Conservation (phyloP, 2,113 vertebrate genomes). For the Bubo bubo region DNA sequence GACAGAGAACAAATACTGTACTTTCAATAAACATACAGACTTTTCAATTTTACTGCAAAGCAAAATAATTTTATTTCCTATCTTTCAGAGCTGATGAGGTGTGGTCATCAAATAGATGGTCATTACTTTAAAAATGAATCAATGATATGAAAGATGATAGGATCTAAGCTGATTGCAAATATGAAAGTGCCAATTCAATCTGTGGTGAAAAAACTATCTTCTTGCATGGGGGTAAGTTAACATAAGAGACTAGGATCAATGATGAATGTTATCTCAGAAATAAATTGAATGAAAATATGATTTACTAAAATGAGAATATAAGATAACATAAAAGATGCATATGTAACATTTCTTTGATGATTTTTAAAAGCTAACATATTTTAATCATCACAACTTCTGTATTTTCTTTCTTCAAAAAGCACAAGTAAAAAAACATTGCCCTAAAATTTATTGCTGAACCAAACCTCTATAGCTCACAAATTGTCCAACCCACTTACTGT, state of each 20-base stretch:
- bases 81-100: not conserved
- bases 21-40: not conserved
- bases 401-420: not conserved
- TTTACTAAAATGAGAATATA: not conserved
- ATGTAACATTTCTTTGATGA: not conserved
- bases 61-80: not conserved
- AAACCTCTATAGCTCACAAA: not conserved
- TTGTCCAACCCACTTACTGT: not conserved
- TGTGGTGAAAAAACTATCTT: not conserved
- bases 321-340: not conserved
- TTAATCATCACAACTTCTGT: not conserved
- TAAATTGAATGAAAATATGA: not conserved
- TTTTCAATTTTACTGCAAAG: not conserved
- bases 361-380: not conserved
- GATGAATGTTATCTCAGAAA: not conserved
- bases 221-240: not conserved
- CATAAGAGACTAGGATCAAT: not conserved
- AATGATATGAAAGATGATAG: not conserved
- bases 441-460: not conserved
- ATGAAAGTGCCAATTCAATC: not conserved
- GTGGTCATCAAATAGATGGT: not conserved
- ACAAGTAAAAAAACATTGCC: not conserved
- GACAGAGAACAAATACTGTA: not conserved
- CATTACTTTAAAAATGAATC: not conserved
- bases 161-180: not conserved